These are phyloP conservation scores for Nephotettix cincticeps DNA, from an alignment of 1,140 invertebrate genomes.

Conservation along the genomic window DNA sequence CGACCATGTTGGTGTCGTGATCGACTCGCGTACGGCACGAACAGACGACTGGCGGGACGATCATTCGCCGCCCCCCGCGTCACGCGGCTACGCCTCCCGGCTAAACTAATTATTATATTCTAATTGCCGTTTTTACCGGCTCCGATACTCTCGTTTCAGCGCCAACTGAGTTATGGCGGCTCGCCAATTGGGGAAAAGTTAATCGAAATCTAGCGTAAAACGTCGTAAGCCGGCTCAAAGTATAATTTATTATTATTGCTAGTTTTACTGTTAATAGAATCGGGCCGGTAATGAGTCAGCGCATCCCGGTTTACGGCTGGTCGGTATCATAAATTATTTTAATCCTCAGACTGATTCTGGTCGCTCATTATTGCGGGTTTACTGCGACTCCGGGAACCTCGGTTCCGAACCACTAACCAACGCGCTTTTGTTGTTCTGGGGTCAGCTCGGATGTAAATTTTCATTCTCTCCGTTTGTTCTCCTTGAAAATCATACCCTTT, in stretches of 20 bases:
- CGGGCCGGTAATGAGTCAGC: background rate
- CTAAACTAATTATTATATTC: constrained; percentile 16
- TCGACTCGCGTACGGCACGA: background rate
- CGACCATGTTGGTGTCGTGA: background rate
- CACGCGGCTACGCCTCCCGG: background rate
- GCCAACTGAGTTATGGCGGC: background rate
- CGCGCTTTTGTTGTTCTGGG: no score
- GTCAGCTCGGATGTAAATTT: no score
- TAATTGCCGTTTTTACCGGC: constrained; percentile 15
- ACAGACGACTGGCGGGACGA: background rate
- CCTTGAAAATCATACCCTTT: no score
- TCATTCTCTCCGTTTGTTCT: no score
- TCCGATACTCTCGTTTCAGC: background rate
- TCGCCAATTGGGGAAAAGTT: constrained; percentile 16
- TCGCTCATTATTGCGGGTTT: no score
- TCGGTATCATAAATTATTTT: constrained; percentile 5
- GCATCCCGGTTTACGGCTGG: background rate
- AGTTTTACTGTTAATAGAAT: constrained; percentile 23
- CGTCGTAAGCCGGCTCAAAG: background rate
- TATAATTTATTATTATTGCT: constrained; percentile 18
- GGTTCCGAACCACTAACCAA: no score
- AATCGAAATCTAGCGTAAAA: constrained; percentile 22
- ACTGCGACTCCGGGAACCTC: no score
- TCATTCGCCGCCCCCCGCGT: background rate
- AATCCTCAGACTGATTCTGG: background rate